Evolutionary conservation across 2,888 invertebrate species (phyloP).

Genomic region (Anodontia alba): DNA sequence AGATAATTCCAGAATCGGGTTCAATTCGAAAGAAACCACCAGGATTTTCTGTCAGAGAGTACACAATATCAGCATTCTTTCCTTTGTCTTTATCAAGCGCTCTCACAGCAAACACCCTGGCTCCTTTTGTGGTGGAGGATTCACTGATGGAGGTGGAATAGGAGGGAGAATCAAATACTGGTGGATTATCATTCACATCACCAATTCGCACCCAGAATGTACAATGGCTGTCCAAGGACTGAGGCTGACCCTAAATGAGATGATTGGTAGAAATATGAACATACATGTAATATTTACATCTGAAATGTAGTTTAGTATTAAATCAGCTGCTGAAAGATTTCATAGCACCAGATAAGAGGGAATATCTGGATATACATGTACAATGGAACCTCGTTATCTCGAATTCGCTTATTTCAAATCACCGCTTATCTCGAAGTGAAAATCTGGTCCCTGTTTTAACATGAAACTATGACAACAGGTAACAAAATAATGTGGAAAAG

Average conservation of each 20-base stretch:
- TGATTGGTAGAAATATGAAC: too few species aligned
- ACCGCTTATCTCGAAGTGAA: too few species aligned
- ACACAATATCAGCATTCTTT: slow-evolving; percentile 91
- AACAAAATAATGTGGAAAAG: too few species aligned
- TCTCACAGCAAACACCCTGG: slow-evolving; percentile 70
- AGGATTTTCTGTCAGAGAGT: slow-evolving; percentile 88
- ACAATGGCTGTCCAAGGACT: slow-evolving; percentile 97
- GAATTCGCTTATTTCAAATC: too few species aligned
- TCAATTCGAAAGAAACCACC: slow-evolving; percentile 98
- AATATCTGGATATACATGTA: too few species aligned
- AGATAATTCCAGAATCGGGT: slow-evolving; percentile 98
- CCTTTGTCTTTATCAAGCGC: slow-evolving; percentile 99
- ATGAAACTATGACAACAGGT: too few species aligned
- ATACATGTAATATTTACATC: too few species aligned
- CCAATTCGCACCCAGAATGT: slow-evolving; percentile 89
- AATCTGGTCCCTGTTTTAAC: too few species aligned
- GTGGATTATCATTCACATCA: slow-evolving; percentile 81
- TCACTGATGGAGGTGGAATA: slow-evolving; percentile 70
- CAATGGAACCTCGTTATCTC: too few species aligned
- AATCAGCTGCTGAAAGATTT: too few species aligned
- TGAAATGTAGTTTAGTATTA: too few species aligned
- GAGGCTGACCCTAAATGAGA: slow-evolving; percentile 90
- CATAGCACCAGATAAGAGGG: too few species aligned
- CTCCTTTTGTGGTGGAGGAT: slow-evolving; percentile 28
- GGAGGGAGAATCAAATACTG: slow-evolving; percentile 78